Base-by-base conservation (phyloP, 2,888 invertebrate species). In the Hirtodrosophila duncani region DNA sequence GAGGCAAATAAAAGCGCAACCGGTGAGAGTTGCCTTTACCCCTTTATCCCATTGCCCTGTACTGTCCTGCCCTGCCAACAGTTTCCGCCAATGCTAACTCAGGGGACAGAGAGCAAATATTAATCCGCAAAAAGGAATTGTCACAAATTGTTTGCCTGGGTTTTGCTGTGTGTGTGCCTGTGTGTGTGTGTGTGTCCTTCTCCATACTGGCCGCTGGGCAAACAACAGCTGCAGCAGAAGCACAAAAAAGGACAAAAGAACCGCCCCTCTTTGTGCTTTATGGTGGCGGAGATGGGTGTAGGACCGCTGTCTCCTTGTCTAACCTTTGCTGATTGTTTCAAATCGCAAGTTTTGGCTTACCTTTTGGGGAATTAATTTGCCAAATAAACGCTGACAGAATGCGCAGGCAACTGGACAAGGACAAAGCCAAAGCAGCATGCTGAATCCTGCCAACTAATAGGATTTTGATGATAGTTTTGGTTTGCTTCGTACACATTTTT, bases 401-500 rank as follows among this genome's bases (percentile, higher is more conserved):
- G 59, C n/a, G n/a, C 72, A 71, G 75, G 78, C 65, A 67, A 62
- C 74, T 67, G 78, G 68, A 67, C 68, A 68, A 68, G 71, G 71
- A 66, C 70, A 78, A 74, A 65, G 59, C 67, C 46, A 39, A 31
- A 41, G 30, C 24, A 16, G 14, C 24, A 58, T n/a, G 50, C 24
- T 36, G 39, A 34, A 44, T 27, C 26, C 39, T 36, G 56, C 67
- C 65, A 78, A 78, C 83, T 83, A 83, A 83, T 83, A 83, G 83
- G 82, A 83, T 83, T 83, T 82, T 78, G 81, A 78, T 83, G 78
- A 77, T 83, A 72, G 78, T 80, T n/a, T n/a, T 75, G 65, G 63
- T 62, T 60, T 53, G 63, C 34, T 59, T 24, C 46, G 36, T 62
- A 42, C 30, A 43, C 13, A 43, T 42, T 39, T 38, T 52, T 53